Percentiles rank a stretch among this genome's conserved stretches.
Evolutionary conservation across 2,888 invertebrate genomes (phyloP).

Genomic region (Hipparchia semele): DNA sequence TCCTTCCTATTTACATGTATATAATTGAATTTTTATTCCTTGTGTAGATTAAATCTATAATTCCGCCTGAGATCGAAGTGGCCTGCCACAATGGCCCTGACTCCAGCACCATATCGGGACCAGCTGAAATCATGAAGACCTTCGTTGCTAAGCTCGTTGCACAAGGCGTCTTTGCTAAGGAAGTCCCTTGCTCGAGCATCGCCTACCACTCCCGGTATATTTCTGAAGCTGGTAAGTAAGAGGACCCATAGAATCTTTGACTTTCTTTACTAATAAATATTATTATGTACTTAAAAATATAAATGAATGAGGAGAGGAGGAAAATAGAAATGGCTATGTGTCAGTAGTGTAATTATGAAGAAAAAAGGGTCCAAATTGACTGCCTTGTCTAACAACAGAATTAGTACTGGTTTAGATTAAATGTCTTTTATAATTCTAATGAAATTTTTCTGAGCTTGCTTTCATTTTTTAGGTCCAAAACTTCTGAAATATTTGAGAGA

Average conservation of each 20-base stretch:
- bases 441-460: neutral
- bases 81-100: constrained; percentile 95
- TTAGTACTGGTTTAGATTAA: neutral
- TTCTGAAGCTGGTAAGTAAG: constrained; percentile 80
- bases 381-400: neutral
- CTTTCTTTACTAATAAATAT: too few species aligned
- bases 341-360: neutral
- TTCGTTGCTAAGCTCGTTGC: constrained; percentile 86
- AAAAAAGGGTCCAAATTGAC: neutral
- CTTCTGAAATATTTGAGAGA: constrained; percentile 85
- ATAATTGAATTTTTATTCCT: neutral
- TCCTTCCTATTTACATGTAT: neutral
- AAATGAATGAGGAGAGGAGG: too few species aligned
- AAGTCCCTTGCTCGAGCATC: constrained; percentile 93
- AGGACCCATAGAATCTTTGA: too few species aligned
- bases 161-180: constrained; percentile 90
- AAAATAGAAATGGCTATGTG: too few species aligned
- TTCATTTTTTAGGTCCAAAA: constrained; percentile 79
- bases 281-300: too few species aligned
- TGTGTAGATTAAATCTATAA: constrained; percentile 81
- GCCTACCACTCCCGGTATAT: constrained; percentile 96
- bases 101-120: constrained; percentile 96
- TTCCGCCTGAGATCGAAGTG: constrained; percentile 90
- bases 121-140: constrained; percentile 85
- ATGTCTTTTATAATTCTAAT: neutral